Conservation (phyloP, 2,888 invertebrate genomes). For the Tenthredo mesomela region DNA sequence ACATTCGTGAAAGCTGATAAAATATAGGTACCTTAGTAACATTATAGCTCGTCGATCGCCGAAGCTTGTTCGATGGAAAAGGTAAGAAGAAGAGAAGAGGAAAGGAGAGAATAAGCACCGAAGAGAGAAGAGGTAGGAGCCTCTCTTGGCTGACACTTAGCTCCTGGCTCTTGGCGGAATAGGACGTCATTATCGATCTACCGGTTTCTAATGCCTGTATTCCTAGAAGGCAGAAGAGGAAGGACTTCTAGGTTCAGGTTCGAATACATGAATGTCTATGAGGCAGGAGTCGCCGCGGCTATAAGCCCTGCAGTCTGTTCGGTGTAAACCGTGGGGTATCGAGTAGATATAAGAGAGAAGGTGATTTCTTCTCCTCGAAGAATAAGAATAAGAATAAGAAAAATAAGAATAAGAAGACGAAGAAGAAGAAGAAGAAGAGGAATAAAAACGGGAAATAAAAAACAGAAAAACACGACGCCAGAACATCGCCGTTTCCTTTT, state of each 20-base stretch:
- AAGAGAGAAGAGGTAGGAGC: constrained; percentile 15
- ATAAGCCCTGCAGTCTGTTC: background rate
- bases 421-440: constrained; percentile 42
- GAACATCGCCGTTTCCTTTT: constrained; percentile 37
- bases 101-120: background rate
- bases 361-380: constrained; percentile 23
- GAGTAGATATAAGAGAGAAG: constrained; percentile 29
- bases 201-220: constrained; percentile 50
- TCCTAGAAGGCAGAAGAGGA: constrained; percentile 45
- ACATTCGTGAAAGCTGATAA: background rate
- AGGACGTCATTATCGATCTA: constrained; percentile 51
- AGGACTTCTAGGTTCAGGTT: constrained; percentile 30
- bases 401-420: background rate
- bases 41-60: background rate
- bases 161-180: constrained; percentile 47
- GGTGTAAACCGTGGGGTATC: constrained; percentile 12
- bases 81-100: background rate
- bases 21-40: background rate
- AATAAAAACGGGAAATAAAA: constrained; percentile 26
- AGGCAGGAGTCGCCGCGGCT: constrained; percentile 1
- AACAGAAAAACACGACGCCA: constrained; percentile 1
- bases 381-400: background rate
- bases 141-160: constrained; percentile 33
- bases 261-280: constrained; percentile 50
- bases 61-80: background rate